phyloP scores from a whole-genome alignment of 2,888 invertebrate genomes.

The Synergus japonicus region DNA sequence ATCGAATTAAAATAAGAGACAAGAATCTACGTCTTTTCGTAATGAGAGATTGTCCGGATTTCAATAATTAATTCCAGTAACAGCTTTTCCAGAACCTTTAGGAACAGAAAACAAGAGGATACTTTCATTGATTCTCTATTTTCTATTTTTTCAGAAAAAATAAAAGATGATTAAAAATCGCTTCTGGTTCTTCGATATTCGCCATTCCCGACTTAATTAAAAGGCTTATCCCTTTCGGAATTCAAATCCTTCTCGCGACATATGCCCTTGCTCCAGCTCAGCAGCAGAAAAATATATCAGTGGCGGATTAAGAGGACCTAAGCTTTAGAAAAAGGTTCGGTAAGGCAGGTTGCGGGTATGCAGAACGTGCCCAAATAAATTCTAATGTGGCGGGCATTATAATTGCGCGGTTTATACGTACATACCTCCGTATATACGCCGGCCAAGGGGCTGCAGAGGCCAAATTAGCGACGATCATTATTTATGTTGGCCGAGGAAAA shows the following conservation, averaged over 20 bases:
- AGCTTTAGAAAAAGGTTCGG: constrained; percentile 75
- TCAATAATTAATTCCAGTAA: neutral
- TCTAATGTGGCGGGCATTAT: constrained; percentile 76
- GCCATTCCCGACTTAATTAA: constrained; percentile 14
- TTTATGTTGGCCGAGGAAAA: constrained; percentile 75
- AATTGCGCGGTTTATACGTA: constrained; percentile 75
- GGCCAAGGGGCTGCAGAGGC: constrained; percentile 68
- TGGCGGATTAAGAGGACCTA: constrained; percentile 74
- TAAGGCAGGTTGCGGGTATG: constrained; percentile 56
- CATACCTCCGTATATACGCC: constrained; percentile 54
- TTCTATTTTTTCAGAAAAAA: neutral
- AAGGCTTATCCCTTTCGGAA: constrained; percentile 24
- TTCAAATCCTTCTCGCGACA: constrained; percentile 16
- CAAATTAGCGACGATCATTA: constrained; percentile 78
- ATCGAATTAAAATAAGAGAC: neutral
- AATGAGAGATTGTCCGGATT: neutral
- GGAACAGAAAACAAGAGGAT: no score
- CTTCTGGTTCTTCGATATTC: constrained; percentile 8
- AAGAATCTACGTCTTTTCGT: neutral
- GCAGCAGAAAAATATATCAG: constrained; percentile 69
- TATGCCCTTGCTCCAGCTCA: constrained; percentile 29
- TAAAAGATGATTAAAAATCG: neutral
- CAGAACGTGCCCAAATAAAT: constrained; percentile 71
- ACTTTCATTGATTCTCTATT: no score
- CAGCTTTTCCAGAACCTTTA: constrained; percentile 28